Percentiles rank a stretch among this genome's conserved stretches.
These are phyloP conservation scores for Echeneis naucrates DNA, from an alignment of 2,797 vertebrate genomes.

Conservation along the genomic window DNA sequence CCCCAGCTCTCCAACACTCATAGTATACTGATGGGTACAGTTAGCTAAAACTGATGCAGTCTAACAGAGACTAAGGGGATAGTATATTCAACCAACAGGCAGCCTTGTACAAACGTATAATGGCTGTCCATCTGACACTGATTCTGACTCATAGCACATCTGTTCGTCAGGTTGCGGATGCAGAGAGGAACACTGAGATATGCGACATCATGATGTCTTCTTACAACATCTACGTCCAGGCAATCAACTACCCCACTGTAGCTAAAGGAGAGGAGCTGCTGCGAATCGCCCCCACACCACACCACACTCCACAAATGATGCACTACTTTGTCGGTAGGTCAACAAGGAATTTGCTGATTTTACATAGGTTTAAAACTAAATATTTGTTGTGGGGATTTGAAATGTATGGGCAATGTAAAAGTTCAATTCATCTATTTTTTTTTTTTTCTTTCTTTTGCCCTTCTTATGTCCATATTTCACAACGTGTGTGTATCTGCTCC, in stretches of 20 bases:
- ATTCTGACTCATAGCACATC: not conserved
- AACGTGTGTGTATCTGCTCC: constrained; percentile 17
- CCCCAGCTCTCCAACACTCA: not conserved
- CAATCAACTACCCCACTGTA: constrained; percentile 94
- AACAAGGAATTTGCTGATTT: not conserved
- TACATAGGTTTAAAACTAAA: not conserved
- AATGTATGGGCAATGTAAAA: not conserved
- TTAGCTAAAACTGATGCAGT: not conserved
- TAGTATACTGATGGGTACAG: not conserved
- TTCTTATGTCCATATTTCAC: no score
- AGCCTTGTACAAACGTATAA: no score
- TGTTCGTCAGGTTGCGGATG: constrained; percentile 87
- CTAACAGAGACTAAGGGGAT: not conserved
- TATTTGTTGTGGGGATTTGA: not conserved
- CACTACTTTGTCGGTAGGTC: constrained; percentile 89
- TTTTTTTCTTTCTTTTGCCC: no score
- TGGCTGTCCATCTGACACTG: not conserved
- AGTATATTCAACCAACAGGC: not conserved
- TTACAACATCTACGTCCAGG: constrained; percentile 93
- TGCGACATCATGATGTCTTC: constrained; percentile 92
- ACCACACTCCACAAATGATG: constrained; percentile 96
- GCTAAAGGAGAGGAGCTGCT: constrained; percentile 92
- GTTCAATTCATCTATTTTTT: no score
- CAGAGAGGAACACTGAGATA: constrained; percentile 91
- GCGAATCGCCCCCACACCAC: constrained; percentile 91